Conservation (phyloP, 2,888 invertebrate genomes). For the Drosophila sordidapex region DNA sequence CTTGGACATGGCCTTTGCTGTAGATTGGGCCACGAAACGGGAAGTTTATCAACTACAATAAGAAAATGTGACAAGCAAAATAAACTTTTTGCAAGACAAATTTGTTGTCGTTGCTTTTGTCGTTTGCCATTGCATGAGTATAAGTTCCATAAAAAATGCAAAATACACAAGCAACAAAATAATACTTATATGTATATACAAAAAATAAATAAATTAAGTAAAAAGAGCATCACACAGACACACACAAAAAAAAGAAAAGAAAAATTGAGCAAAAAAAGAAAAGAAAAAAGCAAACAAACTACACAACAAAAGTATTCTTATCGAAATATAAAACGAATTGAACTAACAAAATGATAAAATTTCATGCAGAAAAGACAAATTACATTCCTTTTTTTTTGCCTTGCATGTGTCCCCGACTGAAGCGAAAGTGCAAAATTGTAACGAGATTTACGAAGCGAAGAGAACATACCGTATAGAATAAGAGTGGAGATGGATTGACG, state of each 20-base stretch:
- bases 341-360: constrained; percentile 51
- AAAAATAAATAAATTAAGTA: constrained; percentile 8
- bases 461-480: constrained; percentile 39
- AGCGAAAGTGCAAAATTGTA: constrained; percentile 53
- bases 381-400: constrained; percentile 3
- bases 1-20: constrained; percentile 65
- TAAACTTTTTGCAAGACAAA: constrained; percentile 64
- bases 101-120: constrained; percentile 47
- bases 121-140: constrained; percentile 49
- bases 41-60: constrained; percentile 77
- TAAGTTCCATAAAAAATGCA: constrained; percentile 63
- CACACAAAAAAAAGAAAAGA: not conserved
- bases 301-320: not conserved
- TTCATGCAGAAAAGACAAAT: constrained; percentile 52
- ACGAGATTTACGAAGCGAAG: constrained; percentile 33
- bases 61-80: constrained; percentile 75
- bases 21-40: constrained; percentile 56
- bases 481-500: constrained; percentile 42
- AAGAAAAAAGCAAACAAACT: not conserved
- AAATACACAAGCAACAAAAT: constrained; percentile 42
- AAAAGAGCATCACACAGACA: constrained; percentile 5
- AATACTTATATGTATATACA: constrained; percentile 7
- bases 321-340: constrained; percentile 61
- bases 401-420: constrained; percentile 4
- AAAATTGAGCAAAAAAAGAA: constrained; percentile 2